Conservation (phyloP, 2,113 vertebrate species). For the Megalops atlanticus region DNA sequence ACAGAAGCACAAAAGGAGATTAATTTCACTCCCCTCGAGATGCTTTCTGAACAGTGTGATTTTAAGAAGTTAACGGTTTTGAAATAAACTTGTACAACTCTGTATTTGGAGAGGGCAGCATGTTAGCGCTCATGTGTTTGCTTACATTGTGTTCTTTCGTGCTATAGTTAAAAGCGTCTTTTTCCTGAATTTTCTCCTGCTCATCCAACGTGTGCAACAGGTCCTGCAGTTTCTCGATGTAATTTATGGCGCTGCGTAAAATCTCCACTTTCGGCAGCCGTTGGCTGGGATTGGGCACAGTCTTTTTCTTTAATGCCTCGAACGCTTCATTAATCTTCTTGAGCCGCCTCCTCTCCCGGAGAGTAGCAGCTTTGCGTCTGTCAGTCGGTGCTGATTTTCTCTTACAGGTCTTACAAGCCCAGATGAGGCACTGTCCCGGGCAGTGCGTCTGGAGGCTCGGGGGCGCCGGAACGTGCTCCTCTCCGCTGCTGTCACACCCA, state of each 20-base stretch:
- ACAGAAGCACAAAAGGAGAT: neutral
- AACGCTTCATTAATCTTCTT: slow-evolving; percentile 99
- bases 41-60: neutral
- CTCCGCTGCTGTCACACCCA: slow-evolving; percentile 86
- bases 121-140: neutral
- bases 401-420: slow-evolving; percentile 98
- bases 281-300: slow-evolving; percentile 95
- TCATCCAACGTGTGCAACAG: slow-evolving; percentile 89
- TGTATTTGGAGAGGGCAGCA: neutral
- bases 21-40: neutral
- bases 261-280: slow-evolving; percentile 98
- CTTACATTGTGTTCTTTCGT: slow-evolving; percentile 82
- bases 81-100: neutral
- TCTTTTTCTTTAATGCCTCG: slow-evolving; percentile 90
- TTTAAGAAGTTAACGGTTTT: neutral
- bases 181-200: slow-evolving; percentile 79
- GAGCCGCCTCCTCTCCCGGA: slow-evolving; percentile 87
- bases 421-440: slow-evolving; percentile 91
- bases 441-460: slow-evolving; percentile 88
- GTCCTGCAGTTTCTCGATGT: slow-evolving; percentile 93
- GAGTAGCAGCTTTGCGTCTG: slow-evolving; percentile 90
- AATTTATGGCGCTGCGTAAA: slow-evolving; percentile 93
- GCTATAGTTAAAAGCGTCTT: slow-evolving; percentile 70
- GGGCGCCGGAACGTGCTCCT: slow-evolving; percentile 93
- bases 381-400: slow-evolving; percentile 91